Percentiles rank a stretch among this genome's conserved stretches.
These are phyloP conservation scores for Chesias legatella DNA, from an alignment of 2,888 invertebrate genomes.

Conservation along the genomic window DNA sequence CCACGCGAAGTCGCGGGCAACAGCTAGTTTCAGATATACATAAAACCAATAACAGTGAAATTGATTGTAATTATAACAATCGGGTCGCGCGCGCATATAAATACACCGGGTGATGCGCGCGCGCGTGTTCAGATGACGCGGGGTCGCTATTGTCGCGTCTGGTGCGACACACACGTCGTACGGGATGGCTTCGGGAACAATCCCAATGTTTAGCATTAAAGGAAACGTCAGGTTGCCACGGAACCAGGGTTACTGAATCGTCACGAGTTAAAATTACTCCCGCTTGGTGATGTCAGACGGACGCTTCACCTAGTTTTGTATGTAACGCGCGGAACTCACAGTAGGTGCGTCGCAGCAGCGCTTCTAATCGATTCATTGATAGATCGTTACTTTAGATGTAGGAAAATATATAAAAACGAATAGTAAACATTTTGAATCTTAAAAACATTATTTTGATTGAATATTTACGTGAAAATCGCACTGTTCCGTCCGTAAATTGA, in stretches of 20 bases:
- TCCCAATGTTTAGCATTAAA: constrained; percentile 42
- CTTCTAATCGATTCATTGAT: constrained; percentile 33
- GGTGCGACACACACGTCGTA: constrained; percentile 18
- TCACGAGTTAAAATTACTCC: constrained; percentile 76
- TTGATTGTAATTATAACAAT: constrained; percentile 30
- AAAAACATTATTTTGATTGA: not conserved
- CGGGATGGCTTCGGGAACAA: constrained; percentile 54
- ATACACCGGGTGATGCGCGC: constrained; percentile 39
- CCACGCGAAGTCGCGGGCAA: too few relatives aligned
- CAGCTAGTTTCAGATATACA: too few relatives aligned
- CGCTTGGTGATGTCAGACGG: constrained; percentile 75
- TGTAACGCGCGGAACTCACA: constrained; percentile 56
- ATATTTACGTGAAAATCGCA: not conserved
- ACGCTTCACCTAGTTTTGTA: constrained; percentile 75
- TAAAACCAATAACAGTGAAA: constrained; percentile 21
- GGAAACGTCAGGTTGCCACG: constrained; percentile 45
- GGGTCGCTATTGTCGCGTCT: constrained; percentile 32
- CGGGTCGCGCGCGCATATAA: constrained; percentile 36
- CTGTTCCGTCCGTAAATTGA: not conserved
- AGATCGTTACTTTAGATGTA: constrained; percentile 1
- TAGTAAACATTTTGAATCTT: too few relatives aligned
- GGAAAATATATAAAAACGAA: too few relatives aligned
- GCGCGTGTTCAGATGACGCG: constrained; percentile 36
- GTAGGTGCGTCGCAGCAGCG: constrained; percentile 69
- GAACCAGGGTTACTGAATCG: constrained; percentile 49